Evolutionary conservation across 2,797 vertebrate genomes (phyloP).

Genomic region (Hemibagrus guttatus): DNA sequence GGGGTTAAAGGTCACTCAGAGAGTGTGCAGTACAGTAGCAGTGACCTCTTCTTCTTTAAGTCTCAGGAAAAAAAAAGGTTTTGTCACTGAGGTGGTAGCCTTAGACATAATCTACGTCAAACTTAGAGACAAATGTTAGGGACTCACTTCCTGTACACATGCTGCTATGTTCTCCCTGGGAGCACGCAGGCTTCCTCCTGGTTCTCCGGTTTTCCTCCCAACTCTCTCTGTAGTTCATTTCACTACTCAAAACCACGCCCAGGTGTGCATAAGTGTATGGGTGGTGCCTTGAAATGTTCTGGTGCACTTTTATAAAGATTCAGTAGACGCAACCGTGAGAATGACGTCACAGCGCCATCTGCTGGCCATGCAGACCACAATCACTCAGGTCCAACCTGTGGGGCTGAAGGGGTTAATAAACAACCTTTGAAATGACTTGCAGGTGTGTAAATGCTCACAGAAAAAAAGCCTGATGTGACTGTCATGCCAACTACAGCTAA

Average conservation of each 20-base stretch:
- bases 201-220: not conserved
- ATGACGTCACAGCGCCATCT: conserved; percentile 16
- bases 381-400: not conserved
- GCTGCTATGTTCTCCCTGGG: not conserved
- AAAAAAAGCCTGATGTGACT: not conserved
- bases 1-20: not conserved
- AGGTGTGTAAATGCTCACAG: not conserved
- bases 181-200: not conserved
- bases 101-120: not conserved
- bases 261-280: not conserved
- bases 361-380: not conserved
- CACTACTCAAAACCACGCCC: too few relatives aligned
- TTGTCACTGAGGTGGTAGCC: not conserved
- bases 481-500: not conserved
- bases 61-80: not conserved
- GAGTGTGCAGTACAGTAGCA: not conserved
- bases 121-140: not conserved
- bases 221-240: not conserved
- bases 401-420: too few relatives aligned
- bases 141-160: not conserved
- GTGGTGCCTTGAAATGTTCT: not conserved
- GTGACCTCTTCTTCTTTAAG: not conserved
- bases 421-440: not conserved
- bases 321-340: too few relatives aligned
- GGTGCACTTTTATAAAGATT: not conserved